These are phyloP conservation scores for Spinibarbus caldwelli DNA, from an alignment of 2,797 vertebrate species.

Conservation along the genomic window DNA sequence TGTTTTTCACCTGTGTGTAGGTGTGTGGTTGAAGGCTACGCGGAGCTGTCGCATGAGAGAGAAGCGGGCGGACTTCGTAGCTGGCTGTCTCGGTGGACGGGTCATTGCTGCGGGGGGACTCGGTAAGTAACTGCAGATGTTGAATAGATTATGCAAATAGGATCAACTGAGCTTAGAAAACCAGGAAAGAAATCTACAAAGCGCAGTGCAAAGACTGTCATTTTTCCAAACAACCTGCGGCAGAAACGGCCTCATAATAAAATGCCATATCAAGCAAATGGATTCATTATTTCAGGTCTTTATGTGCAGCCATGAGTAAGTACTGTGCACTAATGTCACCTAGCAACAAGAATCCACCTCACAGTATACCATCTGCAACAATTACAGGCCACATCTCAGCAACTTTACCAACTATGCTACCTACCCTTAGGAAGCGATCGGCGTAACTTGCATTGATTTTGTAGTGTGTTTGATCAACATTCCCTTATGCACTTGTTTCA, in stretches of 20 bases:
- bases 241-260: slow-evolving; percentile 42
- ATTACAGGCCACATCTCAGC: slow-evolving; percentile 28
- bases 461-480: background rate
- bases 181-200: slow-evolving; percentile 18
- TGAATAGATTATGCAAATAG: slow-evolving; percentile 43
- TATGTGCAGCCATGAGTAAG: slow-evolving; percentile 21
- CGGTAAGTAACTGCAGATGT: slow-evolving; percentile 77
- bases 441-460: background rate
- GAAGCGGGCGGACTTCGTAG: slow-evolving; percentile 95
- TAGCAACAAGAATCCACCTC: slow-evolving; percentile 34
- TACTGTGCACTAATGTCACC: slow-evolving; percentile 35
- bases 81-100: slow-evolving; percentile 88
- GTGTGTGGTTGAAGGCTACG: slow-evolving; percentile 89
- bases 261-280: slow-evolving; percentile 35
- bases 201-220: background rate
- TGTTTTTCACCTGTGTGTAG: slow-evolving; percentile 68
- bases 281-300: slow-evolving; percentile 41
- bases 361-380: background rate
- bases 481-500: background rate
- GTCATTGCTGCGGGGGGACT: slow-evolving; percentile 90
- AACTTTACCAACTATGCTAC: slow-evolving; percentile 19
- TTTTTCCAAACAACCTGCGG: slow-evolving; percentile 23
- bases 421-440: background rate
- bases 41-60: slow-evolving; percentile 90
- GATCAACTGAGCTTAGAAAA: slow-evolving; percentile 37